These are phyloP conservation scores for Telmatherina bonti DNA, from an alignment of 2,797 vertebrate species.

Conservation along the genomic window DNA sequence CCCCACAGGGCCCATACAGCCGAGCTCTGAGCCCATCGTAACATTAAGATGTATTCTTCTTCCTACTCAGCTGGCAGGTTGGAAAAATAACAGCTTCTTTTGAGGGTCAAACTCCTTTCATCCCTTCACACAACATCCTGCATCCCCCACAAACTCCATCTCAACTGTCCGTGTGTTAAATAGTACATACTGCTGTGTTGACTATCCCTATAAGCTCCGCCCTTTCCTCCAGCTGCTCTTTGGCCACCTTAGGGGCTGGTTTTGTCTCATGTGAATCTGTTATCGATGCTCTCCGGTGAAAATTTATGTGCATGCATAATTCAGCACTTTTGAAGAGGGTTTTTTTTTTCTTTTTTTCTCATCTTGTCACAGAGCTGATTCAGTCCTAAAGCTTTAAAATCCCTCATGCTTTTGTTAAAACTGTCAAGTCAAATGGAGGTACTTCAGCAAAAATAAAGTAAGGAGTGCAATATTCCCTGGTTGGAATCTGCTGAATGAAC, in stretches of 20 bases:
- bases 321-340: slow-evolving; percentile 41
- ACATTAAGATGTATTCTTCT: slow-evolving; percentile 41
- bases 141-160: slow-evolving; percentile 21
- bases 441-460: slow-evolving; percentile 21
- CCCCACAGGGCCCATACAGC: slow-evolving; percentile 27
- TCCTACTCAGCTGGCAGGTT: slow-evolving; percentile 21
- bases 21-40: slow-evolving; percentile 27
- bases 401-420: slow-evolving; percentile 50
- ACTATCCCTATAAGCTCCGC: slow-evolving; percentile 24
- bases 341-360: slow-evolving; percentile 2
- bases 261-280: slow-evolving; percentile 36
- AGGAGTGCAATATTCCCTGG: slow-evolving; percentile 14
- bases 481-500: slow-evolving; percentile 19
- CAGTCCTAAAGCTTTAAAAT: slow-evolving; percentile 41
- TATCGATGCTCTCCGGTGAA: slow-evolving; percentile 27
- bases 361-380: slow-evolving; percentile 50
- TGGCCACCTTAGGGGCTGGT: slow-evolving; percentile 4
- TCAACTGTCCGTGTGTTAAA: slow-evolving; percentile 51
- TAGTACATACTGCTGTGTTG: slow-evolving; percentile 20
- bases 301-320: slow-evolving; percentile 50
- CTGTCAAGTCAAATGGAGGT: slow-evolving; percentile 39
- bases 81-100: slow-evolving; percentile 31
- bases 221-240: not conserved
- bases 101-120: slow-evolving; percentile 58
- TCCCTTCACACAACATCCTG: slow-evolving; percentile 50